Evolutionary conservation across 2,113 vertebrate species (phyloP).

Genomic region (Pteruthius melanotis): DNA sequence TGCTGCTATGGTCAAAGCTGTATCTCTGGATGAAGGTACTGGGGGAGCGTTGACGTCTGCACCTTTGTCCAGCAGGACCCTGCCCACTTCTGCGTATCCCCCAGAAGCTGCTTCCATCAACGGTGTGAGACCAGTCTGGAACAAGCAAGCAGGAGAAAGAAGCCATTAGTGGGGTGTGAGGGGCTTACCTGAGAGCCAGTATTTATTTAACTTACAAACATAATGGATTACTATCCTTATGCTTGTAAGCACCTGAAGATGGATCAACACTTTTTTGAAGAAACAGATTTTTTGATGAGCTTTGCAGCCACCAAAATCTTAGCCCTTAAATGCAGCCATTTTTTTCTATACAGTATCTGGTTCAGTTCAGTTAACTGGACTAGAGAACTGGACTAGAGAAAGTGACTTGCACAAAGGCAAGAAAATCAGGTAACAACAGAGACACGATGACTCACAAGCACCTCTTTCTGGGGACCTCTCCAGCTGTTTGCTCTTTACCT

Average conservation of each 20-base stretch:
- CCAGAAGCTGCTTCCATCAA: conserved; percentile 99
- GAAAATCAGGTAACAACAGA: not conserved
- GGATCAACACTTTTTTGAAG: not conserved
- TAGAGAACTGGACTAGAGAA: not conserved
- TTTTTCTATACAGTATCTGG: not conserved
- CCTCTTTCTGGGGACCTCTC: not conserved
- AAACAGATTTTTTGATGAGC: not conserved
- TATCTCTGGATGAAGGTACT: conserved; percentile 96
- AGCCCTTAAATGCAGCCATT: not conserved
- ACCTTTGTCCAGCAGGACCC: conserved; percentile 96
- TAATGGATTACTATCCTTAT: accelerated
- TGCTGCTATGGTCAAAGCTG: conserved; percentile 96
- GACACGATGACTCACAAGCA: accelerated
- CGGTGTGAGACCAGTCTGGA: conserved; percentile 93
- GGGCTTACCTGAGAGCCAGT: not conserved
- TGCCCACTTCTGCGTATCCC: conserved; percentile 95
- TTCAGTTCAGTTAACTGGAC: not conserved
- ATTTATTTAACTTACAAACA: not conserved
- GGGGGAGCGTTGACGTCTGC: conserved; percentile 98
- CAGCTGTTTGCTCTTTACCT: conserved; percentile 74
- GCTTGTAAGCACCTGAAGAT: not conserved
- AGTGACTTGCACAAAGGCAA: not conserved
- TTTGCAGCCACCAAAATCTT: not conserved
- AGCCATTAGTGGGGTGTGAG: not conserved
- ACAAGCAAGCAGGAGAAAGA: not conserved